A percentile compares a stretch with the other conserved stretches of the same genome.
Evolutionary conservation across 1,140 invertebrate species (phyloP).

Genomic region (Drosophila lacteicornis): DNA sequence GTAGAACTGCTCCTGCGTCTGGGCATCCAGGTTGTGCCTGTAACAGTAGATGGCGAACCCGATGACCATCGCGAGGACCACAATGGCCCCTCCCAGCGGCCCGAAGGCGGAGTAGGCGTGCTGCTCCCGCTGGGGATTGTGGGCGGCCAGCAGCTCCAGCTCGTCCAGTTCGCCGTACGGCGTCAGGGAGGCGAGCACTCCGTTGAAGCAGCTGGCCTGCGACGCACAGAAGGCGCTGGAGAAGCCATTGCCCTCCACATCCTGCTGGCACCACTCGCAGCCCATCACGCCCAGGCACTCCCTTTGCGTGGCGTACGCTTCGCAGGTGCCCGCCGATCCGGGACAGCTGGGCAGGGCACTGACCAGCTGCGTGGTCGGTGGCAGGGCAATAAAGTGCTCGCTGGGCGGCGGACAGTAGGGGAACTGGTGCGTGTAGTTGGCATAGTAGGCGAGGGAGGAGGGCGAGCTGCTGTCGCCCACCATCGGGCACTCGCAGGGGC

Average conservation of each 20-base stretch:
- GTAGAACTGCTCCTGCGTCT: conserved; percentile 86
- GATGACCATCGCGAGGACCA: conserved; percentile 87
- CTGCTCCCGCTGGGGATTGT: conserved; percentile 85
- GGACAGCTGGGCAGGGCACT: conserved; percentile 85
- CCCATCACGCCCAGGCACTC: conserved; percentile 93
- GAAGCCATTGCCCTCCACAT: conserved; percentile 90
- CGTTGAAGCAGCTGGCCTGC: conserved; percentile 93
- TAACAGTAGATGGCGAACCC: conserved; percentile 89
- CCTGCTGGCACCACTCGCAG: conserved; percentile 96
- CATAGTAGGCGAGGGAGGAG: conserved; percentile 50
- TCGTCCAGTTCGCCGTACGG: conserved; percentile 91
- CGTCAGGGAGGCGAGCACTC: conserved; percentile 90
- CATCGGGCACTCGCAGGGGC: conserved; percentile 96
- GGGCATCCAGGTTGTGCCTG: conserved; percentile 87
- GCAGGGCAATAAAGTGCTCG: conserved; percentile 74
- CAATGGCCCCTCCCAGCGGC: conserved; percentile 87
- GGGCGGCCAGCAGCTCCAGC: conserved; percentile 85
- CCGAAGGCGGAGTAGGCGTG: conserved; percentile 88
- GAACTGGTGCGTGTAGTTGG: conserved; percentile 77
- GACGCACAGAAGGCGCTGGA: conserved; percentile 91
- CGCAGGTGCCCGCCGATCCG: conserved; percentile 89
- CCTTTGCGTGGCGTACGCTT: conserved; percentile 89
- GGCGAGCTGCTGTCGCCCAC: conserved; percentile 76
- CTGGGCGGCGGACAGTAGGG: conserved; percentile 77
- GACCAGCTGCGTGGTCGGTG: conserved; percentile 54